Conservation (phyloP, 2,113 vertebrate genomes). For the Corythornis cristatus region DNA sequence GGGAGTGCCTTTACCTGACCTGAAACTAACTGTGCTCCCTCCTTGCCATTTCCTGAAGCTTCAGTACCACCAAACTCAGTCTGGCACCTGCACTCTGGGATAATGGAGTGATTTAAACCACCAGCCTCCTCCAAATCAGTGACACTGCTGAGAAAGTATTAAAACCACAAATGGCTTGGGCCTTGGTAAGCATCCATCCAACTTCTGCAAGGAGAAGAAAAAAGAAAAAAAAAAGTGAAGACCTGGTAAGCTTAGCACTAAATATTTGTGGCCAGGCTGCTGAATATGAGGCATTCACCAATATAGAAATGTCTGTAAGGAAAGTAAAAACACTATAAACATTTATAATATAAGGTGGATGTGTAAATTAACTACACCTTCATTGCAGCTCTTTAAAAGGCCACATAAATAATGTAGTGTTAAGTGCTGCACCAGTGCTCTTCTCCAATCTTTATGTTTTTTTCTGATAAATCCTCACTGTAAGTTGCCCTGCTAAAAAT, state of each 20-base stretch:
- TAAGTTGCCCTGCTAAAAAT: neutral
- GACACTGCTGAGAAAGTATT: neutral
- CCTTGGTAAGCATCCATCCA: neutral
- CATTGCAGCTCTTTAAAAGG: neutral
- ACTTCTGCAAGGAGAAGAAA: neutral
- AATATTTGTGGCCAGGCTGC: neutral
- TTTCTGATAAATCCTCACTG: slow-evolving; percentile 16
- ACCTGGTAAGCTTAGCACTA: neutral
- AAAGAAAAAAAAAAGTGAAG: neutral
- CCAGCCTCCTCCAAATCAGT: neutral
- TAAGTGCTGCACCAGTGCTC: neutral
- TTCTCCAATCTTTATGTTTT: neutral
- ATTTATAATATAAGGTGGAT: neutral
- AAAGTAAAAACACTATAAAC: neutral
- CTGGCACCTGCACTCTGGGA: neutral
- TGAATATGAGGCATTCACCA: neutral
- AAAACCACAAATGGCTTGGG: neutral
- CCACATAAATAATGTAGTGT: neutral
- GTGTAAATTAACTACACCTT: neutral
- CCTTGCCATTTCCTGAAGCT: neutral
- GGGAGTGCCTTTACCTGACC: neutral
- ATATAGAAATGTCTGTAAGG: neutral
- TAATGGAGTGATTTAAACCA: neutral
- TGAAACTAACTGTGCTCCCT: neutral
- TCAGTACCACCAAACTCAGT: neutral